These are phyloP conservation scores for Esox lucius DNA, from an alignment of 2,797 vertebrate genomes.

Conservation along the genomic window DNA sequence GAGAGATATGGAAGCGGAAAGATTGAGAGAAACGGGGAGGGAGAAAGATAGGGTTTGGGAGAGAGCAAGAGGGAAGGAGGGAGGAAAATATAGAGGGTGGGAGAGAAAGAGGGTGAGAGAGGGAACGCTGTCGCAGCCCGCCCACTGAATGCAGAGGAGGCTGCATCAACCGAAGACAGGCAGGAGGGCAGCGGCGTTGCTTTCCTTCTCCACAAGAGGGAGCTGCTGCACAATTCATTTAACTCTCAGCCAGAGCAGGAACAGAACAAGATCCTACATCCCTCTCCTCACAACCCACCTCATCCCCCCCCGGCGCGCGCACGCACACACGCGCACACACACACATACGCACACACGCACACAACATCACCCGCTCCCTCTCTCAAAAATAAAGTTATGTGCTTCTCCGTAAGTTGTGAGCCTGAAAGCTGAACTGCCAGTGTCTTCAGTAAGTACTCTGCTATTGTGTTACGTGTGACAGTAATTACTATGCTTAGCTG, in stretches of 20 bases:
- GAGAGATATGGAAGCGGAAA: slow-evolving; percentile 24
- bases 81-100: no score
- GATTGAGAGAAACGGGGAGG: background rate
- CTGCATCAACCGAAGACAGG: slow-evolving; percentile 40
- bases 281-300: slow-evolving; percentile 36
- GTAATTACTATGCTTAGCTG: slow-evolving; percentile 69
- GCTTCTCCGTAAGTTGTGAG: slow-evolving; percentile 57
- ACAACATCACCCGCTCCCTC: slow-evolving; percentile 19
- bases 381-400: slow-evolving; percentile 60
- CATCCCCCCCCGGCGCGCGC: background rate
- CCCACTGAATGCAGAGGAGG: slow-evolving; percentile 40
- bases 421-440: slow-evolving; percentile 63
- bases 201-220: slow-evolving; percentile 90
- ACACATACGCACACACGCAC: no score
- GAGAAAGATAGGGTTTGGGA: slow-evolving; percentile 16
- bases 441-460: slow-evolving; percentile 58
- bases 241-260: slow-evolving; percentile 13
- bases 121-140: slow-evolving; percentile 47
- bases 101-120: background rate
- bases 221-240: slow-evolving; percentile 92
- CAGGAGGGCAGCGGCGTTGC: slow-evolving; percentile 49
- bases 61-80: no score
- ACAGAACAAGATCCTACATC: slow-evolving; percentile 27
- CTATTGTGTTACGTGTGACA: slow-evolving; percentile 63
- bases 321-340: no score